Evolutionary conservation across 2,888 invertebrate species (phyloP).

Genomic region (Xylota sylvarum): DNA sequence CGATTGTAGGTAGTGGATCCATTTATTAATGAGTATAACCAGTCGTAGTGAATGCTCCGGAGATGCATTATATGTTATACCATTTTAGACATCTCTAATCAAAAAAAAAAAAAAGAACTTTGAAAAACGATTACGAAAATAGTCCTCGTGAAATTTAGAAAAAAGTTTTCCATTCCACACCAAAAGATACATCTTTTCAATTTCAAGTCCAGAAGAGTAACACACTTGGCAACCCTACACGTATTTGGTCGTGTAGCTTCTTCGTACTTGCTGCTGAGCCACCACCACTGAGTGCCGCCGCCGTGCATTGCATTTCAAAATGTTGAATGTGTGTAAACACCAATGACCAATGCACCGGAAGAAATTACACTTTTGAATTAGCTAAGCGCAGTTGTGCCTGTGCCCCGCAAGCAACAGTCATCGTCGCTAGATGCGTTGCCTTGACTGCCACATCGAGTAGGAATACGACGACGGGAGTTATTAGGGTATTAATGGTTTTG

Average conservation of each 20-base stretch:
- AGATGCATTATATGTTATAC: no score
- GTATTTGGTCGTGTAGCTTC: constrained; percentile 16
- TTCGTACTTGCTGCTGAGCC: constrained; percentile 7
- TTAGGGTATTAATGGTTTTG: constrained; percentile 49
- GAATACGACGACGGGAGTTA: constrained; percentile 35
- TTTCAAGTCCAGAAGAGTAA: no score
- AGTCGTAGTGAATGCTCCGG: no score
- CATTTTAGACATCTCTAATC: no score
- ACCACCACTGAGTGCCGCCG: neutral
- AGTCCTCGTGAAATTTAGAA: no score
- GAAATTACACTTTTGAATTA: constrained; percentile 56
- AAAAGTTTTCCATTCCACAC: no score
- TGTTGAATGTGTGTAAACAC: constrained; percentile 56
- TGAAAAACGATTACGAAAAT: no score
- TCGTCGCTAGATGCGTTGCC: constrained; percentile 49
- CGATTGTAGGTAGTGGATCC: no score
- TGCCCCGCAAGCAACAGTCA: constrained; percentile 23
- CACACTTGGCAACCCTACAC: constrained; percentile 27
- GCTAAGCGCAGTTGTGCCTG: constrained; percentile 1
- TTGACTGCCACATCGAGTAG: constrained; percentile 26
- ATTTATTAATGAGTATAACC: no score
- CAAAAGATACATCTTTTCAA: no score
- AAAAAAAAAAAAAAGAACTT: no score
- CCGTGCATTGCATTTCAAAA: constrained; percentile 34
- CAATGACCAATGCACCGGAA: constrained; percentile 69